These are phyloP conservation scores for Epistrophella euchroma DNA, from an alignment of 2,888 invertebrate genomes.

Conservation along the genomic window DNA sequence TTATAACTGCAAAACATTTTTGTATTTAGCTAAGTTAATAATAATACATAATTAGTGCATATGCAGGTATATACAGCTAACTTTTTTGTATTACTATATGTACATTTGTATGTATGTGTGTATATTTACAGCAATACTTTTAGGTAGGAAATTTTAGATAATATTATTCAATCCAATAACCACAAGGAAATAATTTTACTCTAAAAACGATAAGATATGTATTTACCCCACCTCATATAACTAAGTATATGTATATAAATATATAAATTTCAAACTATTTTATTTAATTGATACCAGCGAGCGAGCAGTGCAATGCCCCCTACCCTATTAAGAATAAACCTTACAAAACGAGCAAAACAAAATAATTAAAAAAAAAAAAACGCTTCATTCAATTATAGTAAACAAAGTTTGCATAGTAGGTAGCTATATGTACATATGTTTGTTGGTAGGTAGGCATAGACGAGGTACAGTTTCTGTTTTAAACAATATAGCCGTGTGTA, in stretches of 20 bases:
- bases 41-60: too few relatives aligned
- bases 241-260: background rate
- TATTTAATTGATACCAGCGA: conserved; percentile 58
- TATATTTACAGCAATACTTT: too few relatives aligned
- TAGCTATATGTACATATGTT: conserved; percentile 33
- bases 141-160: too few relatives aligned
- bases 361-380: conserved; percentile 52
- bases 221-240: background rate
- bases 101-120: too few relatives aligned
- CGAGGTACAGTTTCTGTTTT: conserved; percentile 64
- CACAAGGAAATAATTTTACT: background rate
- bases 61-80: too few relatives aligned
- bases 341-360: conserved; percentile 40
- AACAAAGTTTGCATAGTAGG: conserved; percentile 47
- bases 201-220: background rate
- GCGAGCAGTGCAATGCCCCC: conserved; percentile 64
- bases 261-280: conserved; percentile 42
- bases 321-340: conserved; percentile 30
- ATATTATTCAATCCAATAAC: background rate
- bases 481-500: background rate
- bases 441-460: conserved; percentile 19
- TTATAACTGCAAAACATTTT: too few relatives aligned
- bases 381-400: conserved; percentile 65
- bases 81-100: too few relatives aligned
- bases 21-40: too few relatives aligned